Percentiles rank a stretch among this genome's conserved stretches.
phyloP scores from a whole-genome alignment of 2,797 vertebrate genomes.

The Tamandua tetradactyla region DNA sequence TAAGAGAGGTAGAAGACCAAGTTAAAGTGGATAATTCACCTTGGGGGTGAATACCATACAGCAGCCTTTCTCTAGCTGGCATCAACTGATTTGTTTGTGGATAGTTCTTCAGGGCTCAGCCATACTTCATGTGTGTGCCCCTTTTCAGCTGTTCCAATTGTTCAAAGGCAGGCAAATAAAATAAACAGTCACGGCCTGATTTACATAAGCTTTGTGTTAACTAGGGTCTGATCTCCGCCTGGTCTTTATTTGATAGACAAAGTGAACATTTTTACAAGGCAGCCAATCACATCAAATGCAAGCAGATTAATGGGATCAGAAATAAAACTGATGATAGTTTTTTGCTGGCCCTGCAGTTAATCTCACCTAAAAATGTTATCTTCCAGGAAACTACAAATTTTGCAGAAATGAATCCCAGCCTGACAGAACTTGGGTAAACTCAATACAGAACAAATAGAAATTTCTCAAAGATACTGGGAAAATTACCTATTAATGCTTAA shows the following conservation, averaged over 20 bases:
- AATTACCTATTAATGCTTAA: neutral
- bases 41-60: neutral
- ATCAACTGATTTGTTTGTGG: neutral
- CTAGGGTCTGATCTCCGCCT: neutral
- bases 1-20: slow-evolving; percentile 8
- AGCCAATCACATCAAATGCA: neutral
- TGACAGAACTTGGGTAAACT: slow-evolving; percentile 4
- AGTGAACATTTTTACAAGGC: slow-evolving; percentile 43
- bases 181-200: neutral
- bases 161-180: slow-evolving; percentile 36
- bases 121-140: neutral
- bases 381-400: neutral
- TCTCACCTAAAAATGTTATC: neutral
- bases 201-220: slow-evolving; percentile 24
- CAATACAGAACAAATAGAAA: slow-evolving; percentile 29
- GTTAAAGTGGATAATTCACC: neutral
- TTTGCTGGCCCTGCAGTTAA: neutral
- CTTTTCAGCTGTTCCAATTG: neutral
- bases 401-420: neutral
- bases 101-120: neutral
- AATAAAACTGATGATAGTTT: slow-evolving; percentile 16
- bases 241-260: slow-evolving; percentile 34
- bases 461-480: neutral
- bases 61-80: neutral
- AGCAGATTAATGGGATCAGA: slow-evolving; percentile 1